phyloP scores from a whole-genome alignment of 2,888 invertebrate species.

The Drosophila suboccidentalis region DNA sequence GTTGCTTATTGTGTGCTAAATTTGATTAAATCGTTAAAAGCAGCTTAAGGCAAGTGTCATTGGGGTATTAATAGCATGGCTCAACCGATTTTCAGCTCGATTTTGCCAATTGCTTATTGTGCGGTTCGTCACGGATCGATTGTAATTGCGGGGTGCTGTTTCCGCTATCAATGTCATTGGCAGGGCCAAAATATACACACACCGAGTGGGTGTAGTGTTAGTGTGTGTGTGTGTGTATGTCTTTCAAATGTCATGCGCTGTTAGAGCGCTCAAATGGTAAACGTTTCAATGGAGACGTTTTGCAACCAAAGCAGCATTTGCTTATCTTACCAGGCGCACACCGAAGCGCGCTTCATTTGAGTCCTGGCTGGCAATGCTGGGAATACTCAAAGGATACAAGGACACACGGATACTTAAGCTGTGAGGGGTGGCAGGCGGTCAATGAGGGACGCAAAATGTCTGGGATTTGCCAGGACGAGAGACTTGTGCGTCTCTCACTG shows the following conservation, averaged over 20 bases:
- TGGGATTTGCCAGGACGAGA: constrained; percentile 62
- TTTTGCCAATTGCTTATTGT: constrained; percentile 51
- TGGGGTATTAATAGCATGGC: constrained; percentile 10
- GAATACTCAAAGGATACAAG: constrained; percentile 66
- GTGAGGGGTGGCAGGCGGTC: constrained; percentile 58
- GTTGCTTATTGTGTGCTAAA: neutral
- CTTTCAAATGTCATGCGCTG: constrained; percentile 78
- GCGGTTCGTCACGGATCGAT: constrained; percentile 60
- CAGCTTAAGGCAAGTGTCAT: constrained; percentile 14
- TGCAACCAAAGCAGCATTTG: constrained; percentile 67
- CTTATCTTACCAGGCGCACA: constrained; percentile 73
- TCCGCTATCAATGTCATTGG: constrained; percentile 71
- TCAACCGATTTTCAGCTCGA: constrained; percentile 40
- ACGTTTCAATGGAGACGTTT: constrained; percentile 65
- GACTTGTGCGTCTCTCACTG: constrained; percentile 46
- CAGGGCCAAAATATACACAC: constrained; percentile 41
- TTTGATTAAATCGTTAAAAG: constrained; percentile 8
- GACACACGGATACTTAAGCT: constrained; percentile 24
- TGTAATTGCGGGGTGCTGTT: constrained; percentile 36
- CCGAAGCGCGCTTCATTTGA: constrained; percentile 77
- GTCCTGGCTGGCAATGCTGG: constrained; percentile 40
- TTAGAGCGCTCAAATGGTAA: constrained; percentile 76
- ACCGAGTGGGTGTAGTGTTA: constrained; percentile 3
- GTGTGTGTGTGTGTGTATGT: constrained; percentile 34
- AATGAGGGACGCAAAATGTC: constrained; percentile 63